These are phyloP conservation scores for Drosophila acutilabella DNA, from an alignment of 2,888 invertebrate species.

Conservation along the genomic window DNA sequence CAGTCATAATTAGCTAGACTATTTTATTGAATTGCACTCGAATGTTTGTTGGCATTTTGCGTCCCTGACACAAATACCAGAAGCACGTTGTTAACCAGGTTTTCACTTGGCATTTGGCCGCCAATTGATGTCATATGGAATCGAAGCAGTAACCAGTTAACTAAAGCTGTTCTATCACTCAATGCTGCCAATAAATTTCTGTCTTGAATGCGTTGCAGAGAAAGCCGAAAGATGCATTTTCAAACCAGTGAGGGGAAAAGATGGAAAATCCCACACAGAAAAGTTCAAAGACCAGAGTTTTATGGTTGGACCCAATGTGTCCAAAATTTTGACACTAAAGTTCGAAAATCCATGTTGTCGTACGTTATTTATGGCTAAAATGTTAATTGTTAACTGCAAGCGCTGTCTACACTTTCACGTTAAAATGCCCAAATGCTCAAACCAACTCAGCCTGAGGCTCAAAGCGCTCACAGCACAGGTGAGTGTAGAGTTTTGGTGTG, in stretches of 20 bases:
- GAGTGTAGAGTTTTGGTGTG: neutral
- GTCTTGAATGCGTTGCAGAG: conserved; percentile 22
- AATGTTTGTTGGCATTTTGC: conserved; percentile 42
- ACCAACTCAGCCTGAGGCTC: conserved; percentile 28
- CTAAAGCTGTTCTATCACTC: conserved; percentile 19
- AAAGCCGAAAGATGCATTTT: conserved; percentile 34
- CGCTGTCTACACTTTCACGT: conserved; percentile 68
- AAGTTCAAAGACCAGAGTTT: conserved; percentile 58
- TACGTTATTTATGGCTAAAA: conserved; percentile 64
- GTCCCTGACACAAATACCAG: conserved; percentile 76
- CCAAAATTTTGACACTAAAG: conserved; percentile 41
- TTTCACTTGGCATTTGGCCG: conserved; percentile 53
- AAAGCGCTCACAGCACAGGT: conserved; percentile 4
- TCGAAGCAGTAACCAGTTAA: conserved; percentile 33
- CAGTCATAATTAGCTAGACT: conserved; percentile 39
- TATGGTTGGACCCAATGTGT: conserved; percentile 13
- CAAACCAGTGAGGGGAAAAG: too few species aligned
- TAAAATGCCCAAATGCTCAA: conserved; percentile 9
- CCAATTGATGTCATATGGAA: conserved; percentile 30
- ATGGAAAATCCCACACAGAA: conserved; percentile 33
- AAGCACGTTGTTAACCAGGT: conserved; percentile 40
- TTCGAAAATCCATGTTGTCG: conserved; percentile 55
- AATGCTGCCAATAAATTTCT: conserved; percentile 32
- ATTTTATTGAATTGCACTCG: conserved; percentile 25
- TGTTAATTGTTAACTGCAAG: conserved; percentile 67